phyloP scores from a whole-genome alignment of 1,140 invertebrate species.

The Battus philenor region DNA sequence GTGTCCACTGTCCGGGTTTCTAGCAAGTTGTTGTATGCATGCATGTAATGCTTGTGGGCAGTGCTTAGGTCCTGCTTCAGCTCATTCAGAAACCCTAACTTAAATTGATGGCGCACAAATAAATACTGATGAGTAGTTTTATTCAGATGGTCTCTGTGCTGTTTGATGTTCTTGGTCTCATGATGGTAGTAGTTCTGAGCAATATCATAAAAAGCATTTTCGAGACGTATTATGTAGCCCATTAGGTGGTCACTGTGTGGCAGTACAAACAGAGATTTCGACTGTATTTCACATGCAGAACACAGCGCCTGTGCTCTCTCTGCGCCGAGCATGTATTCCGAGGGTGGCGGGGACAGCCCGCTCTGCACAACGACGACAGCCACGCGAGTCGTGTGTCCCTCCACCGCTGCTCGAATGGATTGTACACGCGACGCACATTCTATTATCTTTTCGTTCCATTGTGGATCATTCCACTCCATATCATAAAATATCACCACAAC shows the following conservation, averaged over 20 bases:
- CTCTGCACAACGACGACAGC: conserved; percentile 94
- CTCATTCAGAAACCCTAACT: conserved; percentile 97
- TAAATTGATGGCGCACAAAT: conserved; percentile 97
- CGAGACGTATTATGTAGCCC: conserved; percentile 85
- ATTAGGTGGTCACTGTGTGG: conserved; percentile 92
- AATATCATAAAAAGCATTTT: conserved; percentile 95
- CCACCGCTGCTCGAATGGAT: conserved; percentile 78
- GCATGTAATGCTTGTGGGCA: conserved; percentile 95
- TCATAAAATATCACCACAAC: conserved; percentile 97
- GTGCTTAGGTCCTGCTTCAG: conserved; percentile 91
- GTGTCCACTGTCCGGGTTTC: conserved; percentile 92
- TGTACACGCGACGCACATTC: conserved; percentile 95
- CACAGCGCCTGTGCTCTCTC: conserved; percentile 94
- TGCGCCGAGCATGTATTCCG: conserved; percentile 90
- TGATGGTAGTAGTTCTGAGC: conserved; percentile 94
- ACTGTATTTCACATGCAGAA: conserved; percentile 91
- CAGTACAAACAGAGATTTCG: conserved; percentile 94
- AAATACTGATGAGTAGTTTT: conserved; percentile 94
- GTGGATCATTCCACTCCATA: conserved; percentile 96
- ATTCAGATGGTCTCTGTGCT: conserved; percentile 92
- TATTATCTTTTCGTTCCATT: conserved; percentile 95
- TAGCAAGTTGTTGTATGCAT: conserved; percentile 92
- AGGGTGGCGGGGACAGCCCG: conserved; percentile 83
- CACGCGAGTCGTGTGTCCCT: conserved; percentile 90
- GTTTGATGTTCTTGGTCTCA: conserved; percentile 91